Evolutionary conservation across 2,888 invertebrate genomes (phyloP).

Genomic region (Ophion obscuratus): DNA sequence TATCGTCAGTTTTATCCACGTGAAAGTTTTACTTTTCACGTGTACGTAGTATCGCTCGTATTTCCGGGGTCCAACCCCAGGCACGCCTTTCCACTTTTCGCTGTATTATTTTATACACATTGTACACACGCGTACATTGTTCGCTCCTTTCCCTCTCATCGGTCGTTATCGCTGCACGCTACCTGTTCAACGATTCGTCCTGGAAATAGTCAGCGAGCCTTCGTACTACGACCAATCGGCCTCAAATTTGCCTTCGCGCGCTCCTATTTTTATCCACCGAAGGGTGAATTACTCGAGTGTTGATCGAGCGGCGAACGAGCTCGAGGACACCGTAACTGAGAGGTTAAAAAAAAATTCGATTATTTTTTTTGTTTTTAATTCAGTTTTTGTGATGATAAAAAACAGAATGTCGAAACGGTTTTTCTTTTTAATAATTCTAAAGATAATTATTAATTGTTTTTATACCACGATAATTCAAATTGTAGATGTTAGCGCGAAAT

Average conservation of each 20-base stretch:
- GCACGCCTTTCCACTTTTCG: constrained; percentile 9
- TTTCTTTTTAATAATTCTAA: no score
- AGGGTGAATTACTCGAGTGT: constrained; percentile 7
- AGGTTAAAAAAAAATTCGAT: no score
- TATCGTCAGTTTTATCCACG: no score
- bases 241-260: neutral
- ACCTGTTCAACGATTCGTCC: constrained; percentile 18
- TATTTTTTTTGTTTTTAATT: no score
- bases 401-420: no score
- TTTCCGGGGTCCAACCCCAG: constrained; percentile 2
- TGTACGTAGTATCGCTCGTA: neutral
- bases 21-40: neutral
- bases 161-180: constrained; percentile 39
- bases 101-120: constrained; percentile 8
- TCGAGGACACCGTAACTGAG: neutral
- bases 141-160: constrained; percentile 8
- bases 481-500: no score
- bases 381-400: no score
- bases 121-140: constrained; percentile 17
- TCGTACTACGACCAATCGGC: neutral
- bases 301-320: neutral
- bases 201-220: neutral
- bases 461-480: no score
- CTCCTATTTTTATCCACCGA: constrained; percentile 4
- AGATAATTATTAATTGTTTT: no score